Evolutionary conservation across 2,888 invertebrate species (phyloP).

Genomic region (Drosophila rellima): DNA sequence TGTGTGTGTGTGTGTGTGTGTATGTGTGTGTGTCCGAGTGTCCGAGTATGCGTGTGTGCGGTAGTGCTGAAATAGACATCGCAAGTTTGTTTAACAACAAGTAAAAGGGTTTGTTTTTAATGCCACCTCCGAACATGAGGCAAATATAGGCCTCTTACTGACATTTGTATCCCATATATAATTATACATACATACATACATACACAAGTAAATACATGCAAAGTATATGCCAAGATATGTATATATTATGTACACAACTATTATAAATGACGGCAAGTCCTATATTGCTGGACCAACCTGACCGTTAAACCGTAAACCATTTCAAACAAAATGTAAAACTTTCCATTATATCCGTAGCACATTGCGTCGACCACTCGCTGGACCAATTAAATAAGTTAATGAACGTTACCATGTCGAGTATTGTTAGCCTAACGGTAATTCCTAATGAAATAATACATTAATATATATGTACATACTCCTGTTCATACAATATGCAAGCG

Average conservation of each 20-base stretch:
- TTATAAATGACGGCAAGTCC: conserved; percentile 58
- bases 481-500: neutral
- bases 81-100: conserved; percentile 78
- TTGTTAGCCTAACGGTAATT: conserved; percentile 11
- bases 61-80: conserved; percentile 69
- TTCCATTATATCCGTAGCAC: conserved; percentile 37
- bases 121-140: conserved; percentile 46
- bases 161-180: conserved; percentile 29
- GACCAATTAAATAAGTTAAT: conserved; percentile 37
- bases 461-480: neutral
- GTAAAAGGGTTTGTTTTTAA: conserved; percentile 75
- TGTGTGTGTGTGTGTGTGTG: conserved; percentile 18
- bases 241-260: conserved; percentile 21
- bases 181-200: conserved; percentile 16
- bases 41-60: conserved; percentile 29
- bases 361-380: conserved; percentile 35
- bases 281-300: conserved; percentile 25
- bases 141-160: conserved; percentile 52
- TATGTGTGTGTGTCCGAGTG: conserved; percentile 11
- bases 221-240: conserved; percentile 5
- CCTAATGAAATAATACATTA: conserved; percentile 7
- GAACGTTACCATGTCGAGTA: conserved; percentile 16
- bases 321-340: conserved; percentile 30
- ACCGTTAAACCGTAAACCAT: conserved; percentile 43
- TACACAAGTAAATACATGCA: neutral